Conservation (phyloP, 2,797 vertebrate genomes). For the Catostomus latipinnis region DNA sequence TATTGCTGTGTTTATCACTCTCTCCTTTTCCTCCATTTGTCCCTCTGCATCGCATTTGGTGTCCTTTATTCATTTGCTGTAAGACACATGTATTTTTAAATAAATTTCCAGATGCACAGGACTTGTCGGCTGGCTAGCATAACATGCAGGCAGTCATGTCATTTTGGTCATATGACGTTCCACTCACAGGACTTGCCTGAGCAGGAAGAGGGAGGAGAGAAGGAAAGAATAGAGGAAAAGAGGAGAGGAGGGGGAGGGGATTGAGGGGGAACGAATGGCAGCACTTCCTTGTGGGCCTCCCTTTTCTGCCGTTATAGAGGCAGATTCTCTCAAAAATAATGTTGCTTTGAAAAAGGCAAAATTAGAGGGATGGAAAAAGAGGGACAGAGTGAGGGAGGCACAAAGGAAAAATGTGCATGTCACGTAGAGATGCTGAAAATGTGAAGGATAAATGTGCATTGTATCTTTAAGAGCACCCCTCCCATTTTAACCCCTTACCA, state of each 20-base stretch:
- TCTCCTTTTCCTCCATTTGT: not conserved
- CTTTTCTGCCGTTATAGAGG: conserved; percentile 49
- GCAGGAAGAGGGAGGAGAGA: conserved; percentile 49
- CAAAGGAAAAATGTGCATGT: not conserved
- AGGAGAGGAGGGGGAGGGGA: conserved; percentile 34
- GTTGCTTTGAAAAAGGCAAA: conserved; percentile 18
- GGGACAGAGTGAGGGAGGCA: conserved; percentile 12
- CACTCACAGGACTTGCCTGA: conserved; percentile 47
- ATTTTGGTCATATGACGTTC: conserved; percentile 47
- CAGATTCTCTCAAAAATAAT: conserved; percentile 38
- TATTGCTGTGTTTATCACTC: not conserved
- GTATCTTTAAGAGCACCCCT: conserved; percentile 64
- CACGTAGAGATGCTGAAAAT: conserved; percentile 7
- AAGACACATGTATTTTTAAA: conserved; percentile 28
- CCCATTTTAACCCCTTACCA: conserved; percentile 53
- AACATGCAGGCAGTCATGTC: conserved; percentile 48
- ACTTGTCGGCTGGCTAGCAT: conserved; percentile 36
- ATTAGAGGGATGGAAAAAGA: conserved; percentile 14
- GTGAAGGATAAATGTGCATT: conserved; percentile 40
- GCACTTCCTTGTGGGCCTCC: conserved; percentile 61
- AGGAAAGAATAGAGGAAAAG: conserved; percentile 24
- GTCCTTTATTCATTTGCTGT: not conserved
- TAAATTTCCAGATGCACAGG: conserved; percentile 35
- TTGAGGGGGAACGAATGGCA: conserved; percentile 52
- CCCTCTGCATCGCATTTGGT: not conserved